Evolutionary conservation across 2,888 invertebrate species (phyloP), one percentile per base, ranked within the genome.

Genomic region (Cheilosia grossa): DNA sequence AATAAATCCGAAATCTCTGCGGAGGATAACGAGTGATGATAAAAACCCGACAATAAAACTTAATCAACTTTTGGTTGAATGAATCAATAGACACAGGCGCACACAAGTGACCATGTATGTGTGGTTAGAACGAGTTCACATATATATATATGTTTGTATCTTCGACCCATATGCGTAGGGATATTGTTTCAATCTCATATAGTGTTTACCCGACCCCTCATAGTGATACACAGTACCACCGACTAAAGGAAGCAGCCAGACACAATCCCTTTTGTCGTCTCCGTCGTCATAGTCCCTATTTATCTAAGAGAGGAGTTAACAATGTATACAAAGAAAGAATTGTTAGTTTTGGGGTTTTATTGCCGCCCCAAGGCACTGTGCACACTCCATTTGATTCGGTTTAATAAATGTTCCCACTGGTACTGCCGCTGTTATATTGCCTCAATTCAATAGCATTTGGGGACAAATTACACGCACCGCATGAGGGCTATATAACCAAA

Each of bases 31-130:
- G 74, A 83, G 83, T 74, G 74, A 79, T 83, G 83, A 79, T 79
- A 79, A 79, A 79, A 79, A 74, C 79, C 79, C 78, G 37, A 83
- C 79, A 83, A 70, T 83, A 83, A 83, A 83, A 83, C 83, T 79
- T 79, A 70, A 83, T 83, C 83, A 83, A 79, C 83, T 83, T 83
- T 83, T 74, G 83, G 74, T 78, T 79, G 74, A 74, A 69, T 69
- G 59, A 83, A 83, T 83, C 79, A 83, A 78, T 78, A 78, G 78
- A 77, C 67, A 33, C 61, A 54, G 24, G n/a, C 44, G 33, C 33
- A 33, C 33, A 33, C 33, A 10, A 33, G 37, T 17, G 44, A n/a
- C 17, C 37, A 33, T 59, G 58, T 53, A 19, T 47, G 24, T 24
- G 13, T 7, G 33, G 3, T 10, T 9, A 5, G 2, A 15, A 58